Evolutionary conservation across 2,797 vertebrate species (phyloP).

Genomic region (Hypotaenidia philippensis): DNA sequence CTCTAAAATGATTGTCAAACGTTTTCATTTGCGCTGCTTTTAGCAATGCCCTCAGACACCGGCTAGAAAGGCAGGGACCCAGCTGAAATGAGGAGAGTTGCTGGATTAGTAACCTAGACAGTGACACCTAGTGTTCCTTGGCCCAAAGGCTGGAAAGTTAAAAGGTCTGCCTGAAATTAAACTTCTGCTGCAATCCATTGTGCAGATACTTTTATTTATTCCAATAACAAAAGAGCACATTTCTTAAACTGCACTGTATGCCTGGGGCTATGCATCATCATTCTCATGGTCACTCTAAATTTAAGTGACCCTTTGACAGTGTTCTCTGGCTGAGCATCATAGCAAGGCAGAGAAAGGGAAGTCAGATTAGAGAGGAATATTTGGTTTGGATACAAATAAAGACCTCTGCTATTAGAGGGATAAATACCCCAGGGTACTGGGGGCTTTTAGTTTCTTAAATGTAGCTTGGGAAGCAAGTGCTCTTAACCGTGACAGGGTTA

Average conservation of each 20-base stretch:
- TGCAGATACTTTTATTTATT: not conserved
- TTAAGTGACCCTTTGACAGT: not conserved
- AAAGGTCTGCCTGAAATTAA: not conserved
- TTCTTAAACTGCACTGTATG: not conserved
- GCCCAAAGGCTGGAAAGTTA: not conserved
- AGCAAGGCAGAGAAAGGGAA: not conserved
- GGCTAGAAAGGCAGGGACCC: not conserved
- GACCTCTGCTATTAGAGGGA: not conserved
- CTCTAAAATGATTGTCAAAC: not conserved
- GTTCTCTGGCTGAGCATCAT: not conserved
- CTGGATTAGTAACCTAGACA: not conserved
- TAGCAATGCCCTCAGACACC: not conserved
- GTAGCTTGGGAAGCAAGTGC: not conserved
- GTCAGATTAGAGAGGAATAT: not conserved
- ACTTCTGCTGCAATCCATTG: not conserved
- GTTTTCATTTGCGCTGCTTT: not conserved
- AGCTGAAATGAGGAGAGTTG: not conserved
- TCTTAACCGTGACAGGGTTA: not conserved
- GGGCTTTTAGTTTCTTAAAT: not conserved
- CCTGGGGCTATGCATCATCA: not conserved
- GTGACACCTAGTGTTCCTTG: not conserved
- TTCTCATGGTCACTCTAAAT: not conserved
- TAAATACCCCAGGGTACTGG: not conserved
- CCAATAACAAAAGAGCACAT: not conserved
- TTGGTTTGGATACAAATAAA: not conserved